Conservation (phyloP, 2,888 invertebrate genomes). For the Morpho achilles region DNA sequence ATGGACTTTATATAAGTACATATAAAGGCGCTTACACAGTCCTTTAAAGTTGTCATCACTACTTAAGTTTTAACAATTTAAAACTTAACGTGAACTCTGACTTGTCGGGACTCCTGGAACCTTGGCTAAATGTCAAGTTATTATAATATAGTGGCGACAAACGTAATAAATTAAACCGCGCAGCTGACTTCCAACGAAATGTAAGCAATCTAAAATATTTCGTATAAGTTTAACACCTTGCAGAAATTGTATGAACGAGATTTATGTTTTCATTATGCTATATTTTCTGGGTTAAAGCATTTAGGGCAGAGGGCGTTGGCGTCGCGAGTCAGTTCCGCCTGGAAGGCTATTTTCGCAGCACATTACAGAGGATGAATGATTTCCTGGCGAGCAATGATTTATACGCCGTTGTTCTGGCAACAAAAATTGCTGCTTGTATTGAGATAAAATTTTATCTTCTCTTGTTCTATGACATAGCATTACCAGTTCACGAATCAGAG, state of each 20-base stretch:
- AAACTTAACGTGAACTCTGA: constrained; percentile 17
- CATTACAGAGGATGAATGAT: constrained; percentile 77
- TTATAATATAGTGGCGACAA: constrained; percentile 19
- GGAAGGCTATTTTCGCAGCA: constrained; percentile 77
- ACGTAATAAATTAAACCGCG: constrained; percentile 22
- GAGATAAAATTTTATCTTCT: too few relatives aligned
- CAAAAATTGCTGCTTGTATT: too few relatives aligned
- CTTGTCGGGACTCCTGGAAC: constrained; percentile 44
- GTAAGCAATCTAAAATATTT: constrained; percentile 32
- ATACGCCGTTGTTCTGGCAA: constrained; percentile 47
- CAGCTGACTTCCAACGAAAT: constrained; percentile 17
- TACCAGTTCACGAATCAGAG: too few relatives aligned
- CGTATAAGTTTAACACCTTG: constrained; percentile 31
- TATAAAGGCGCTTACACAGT: too few relatives aligned
- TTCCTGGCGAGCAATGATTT: constrained; percentile 74
- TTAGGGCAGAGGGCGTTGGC: constrained; percentile 59
- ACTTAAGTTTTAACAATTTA: not conserved
- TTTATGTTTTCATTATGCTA: constrained; percentile 46
- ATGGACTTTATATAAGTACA: too few relatives aligned
- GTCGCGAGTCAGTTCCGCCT: constrained; percentile 48
- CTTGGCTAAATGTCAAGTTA: constrained; percentile 28
- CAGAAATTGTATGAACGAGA: constrained; percentile 31
- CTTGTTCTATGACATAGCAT: too few relatives aligned
- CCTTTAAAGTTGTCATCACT: too few relatives aligned
- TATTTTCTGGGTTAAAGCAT: constrained; percentile 59